A percentile compares a stretch with the other conserved stretches of the same genome.
These are phyloP conservation scores for Rana temporaria DNA, from an alignment of 2,113 vertebrate genomes.

Conservation along the genomic window DNA sequence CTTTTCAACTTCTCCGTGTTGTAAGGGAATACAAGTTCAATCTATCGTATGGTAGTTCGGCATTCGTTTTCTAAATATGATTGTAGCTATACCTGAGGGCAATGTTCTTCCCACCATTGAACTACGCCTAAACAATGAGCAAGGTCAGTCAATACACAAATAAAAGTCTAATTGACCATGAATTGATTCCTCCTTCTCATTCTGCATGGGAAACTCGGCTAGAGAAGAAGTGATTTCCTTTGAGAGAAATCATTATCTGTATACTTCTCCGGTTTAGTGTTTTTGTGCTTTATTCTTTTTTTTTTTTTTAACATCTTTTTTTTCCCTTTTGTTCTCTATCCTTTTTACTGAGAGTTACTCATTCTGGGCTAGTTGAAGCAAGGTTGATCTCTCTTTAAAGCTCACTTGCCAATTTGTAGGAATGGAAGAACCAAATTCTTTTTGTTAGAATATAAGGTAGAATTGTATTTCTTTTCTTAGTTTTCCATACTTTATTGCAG, in stretches of 20 bases:
- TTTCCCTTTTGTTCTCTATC: neutral
- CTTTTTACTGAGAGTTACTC: neutral
- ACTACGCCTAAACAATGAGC: conserved; percentile 43
- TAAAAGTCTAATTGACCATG: conserved; percentile 51
- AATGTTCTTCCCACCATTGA: conserved; percentile 50
- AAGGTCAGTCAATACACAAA: conserved; percentile 53
- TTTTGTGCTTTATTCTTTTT: neutral
- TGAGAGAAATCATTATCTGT: conserved; percentile 40
- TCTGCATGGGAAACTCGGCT: conserved; percentile 40
- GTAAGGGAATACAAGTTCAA: neutral
- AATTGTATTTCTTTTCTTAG: neutral
- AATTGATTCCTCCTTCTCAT: conserved; percentile 49
- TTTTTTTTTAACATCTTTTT: conserved; percentile 15
- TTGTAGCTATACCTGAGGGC: conserved; percentile 36
- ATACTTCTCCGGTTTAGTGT: conserved; percentile 10
- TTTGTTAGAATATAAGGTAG: no score
- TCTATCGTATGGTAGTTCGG: neutral
- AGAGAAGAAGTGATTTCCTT: conserved; percentile 51
- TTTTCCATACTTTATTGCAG: conserved; percentile 60
- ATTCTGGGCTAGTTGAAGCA: neutral
- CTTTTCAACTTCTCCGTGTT: neutral
- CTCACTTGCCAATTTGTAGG: no score
- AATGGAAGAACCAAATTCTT: no score
- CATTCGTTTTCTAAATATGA: conserved; percentile 33
- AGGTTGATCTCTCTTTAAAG: neutral